These are phyloP conservation scores for Odobenus rosmarus DNA, from an alignment of 2,113 vertebrate genomes.

Conservation along the genomic window DNA sequence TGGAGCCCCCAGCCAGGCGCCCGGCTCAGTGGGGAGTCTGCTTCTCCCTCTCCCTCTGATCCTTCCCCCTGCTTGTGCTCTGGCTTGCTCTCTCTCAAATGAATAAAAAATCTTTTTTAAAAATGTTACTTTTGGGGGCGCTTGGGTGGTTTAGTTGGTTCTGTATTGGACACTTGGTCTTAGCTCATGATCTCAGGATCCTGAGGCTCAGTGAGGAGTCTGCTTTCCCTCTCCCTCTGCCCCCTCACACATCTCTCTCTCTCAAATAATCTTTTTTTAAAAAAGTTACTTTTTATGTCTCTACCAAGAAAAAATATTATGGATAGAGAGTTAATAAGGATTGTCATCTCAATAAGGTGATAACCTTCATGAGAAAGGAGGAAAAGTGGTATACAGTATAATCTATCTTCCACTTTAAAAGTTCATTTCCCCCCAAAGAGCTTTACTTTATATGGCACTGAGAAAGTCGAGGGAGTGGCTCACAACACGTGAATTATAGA, in stretches of 20 bases:
- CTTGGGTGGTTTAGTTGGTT: not conserved
- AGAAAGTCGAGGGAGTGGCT: not conserved
- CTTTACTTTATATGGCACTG: constrained; percentile 23
- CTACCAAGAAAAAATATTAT: not conserved
- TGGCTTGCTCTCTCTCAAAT: not conserved
- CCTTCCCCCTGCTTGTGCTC: not conserved
- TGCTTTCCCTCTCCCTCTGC: not conserved
- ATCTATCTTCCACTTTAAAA: not conserved
- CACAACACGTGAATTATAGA: not conserved
- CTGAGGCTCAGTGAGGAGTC: not conserved
- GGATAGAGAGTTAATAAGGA: not conserved
- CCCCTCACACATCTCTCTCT: not conserved
- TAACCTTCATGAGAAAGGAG: not conserved
- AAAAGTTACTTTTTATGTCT: not conserved
- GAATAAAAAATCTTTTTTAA: not conserved
- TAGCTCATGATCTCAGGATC: not conserved
- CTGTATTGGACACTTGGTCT: not conserved
- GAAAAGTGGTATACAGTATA: not conserved
- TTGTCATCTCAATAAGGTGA: not conserved
- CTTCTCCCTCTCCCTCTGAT: not conserved
- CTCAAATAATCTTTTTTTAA: not conserved
- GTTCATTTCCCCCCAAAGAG: not conserved
- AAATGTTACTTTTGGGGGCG: not conserved
- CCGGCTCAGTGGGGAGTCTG: not conserved
- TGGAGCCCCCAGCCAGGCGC: not conserved